These are phyloP conservation scores for Elymnias hypermnestra DNA, from an alignment of 1,140 invertebrate genomes.

Conservation along the genomic window DNA sequence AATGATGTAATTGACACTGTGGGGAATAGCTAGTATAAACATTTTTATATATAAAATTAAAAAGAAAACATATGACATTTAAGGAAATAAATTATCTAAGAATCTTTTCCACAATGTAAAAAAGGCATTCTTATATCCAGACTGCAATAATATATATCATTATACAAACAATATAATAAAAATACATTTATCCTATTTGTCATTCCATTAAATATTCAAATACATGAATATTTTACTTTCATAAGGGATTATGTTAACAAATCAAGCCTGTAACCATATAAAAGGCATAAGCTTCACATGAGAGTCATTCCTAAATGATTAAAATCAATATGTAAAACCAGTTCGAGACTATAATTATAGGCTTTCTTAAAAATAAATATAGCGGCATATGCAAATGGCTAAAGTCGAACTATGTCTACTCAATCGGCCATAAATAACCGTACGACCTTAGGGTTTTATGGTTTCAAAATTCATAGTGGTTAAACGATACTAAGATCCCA, in stretches of 20 bases:
- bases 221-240: neutral
- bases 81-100: no score
- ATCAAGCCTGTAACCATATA: neutral
- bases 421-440: slow-evolving; percentile 14
- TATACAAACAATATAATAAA: no score
- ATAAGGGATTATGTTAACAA: slow-evolving; percentile 1
- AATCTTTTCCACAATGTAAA: no score
- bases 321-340: slow-evolving; percentile 21
- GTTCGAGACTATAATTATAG: slow-evolving; percentile 2
- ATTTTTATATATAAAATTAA: no score
- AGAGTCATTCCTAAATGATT: slow-evolving; percentile 5
- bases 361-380: slow-evolving; percentile 10
- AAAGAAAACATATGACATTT: no score
- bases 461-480: slow-evolving; percentile 10
- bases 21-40: no score
- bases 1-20: no score
- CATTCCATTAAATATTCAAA: neutral
- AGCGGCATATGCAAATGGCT: slow-evolving; percentile 8
- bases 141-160: no score
- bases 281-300: neutral
- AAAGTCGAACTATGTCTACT: slow-evolving; percentile 8
- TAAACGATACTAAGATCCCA: slow-evolving; percentile 10
- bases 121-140: no score
- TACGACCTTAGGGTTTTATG: slow-evolving; percentile 12
- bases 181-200: no score